A percentile compares a stretch with the other conserved stretches of the same genome.
Conservation (phyloP, 2,113 vertebrate species). For the Sebastes fasciatus region DNA sequence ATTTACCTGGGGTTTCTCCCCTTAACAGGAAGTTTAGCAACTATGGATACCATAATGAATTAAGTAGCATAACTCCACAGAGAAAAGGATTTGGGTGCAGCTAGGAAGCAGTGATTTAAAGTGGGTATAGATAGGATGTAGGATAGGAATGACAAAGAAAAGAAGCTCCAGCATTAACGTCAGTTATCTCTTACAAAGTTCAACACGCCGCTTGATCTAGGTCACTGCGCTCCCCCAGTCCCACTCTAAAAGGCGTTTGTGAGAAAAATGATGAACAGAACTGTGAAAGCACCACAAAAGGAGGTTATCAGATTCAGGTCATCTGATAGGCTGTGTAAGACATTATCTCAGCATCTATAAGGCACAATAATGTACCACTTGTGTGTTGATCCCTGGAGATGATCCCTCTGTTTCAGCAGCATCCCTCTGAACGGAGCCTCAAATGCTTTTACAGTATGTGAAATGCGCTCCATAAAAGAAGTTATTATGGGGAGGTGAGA, state of each 20-base stretch:
- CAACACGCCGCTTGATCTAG: conserved; percentile 6
- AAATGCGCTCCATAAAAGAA: background rate
- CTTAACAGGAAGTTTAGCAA: background rate
- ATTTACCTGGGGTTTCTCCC: too few species aligned
- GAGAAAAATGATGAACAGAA: conserved; percentile 12
- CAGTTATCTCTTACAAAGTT: background rate
- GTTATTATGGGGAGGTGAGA: background rate
- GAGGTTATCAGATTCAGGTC: conserved; percentile 45
- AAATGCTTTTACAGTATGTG: conserved; percentile 5
- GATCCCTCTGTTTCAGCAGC: conserved; percentile 1
- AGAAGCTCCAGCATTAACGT: background rate
- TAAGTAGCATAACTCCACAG: background rate
- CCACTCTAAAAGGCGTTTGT: background rate
- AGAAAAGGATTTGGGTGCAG: background rate
- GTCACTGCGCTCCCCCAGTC: conserved; percentile 24
- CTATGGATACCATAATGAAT: background rate
- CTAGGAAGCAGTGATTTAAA: background rate
- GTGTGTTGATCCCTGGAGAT: background rate
- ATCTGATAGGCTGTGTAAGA: conserved; percentile 25
- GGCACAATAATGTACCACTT: background rate
- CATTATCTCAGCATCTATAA: too few species aligned
- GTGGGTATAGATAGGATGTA: background rate
- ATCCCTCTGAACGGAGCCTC: background rate
- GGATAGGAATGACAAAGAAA: background rate
- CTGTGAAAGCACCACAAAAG: conserved; percentile 28